Evolutionary conservation across 2,888 invertebrate genomes (phyloP), one percentile per base, ranked within the genome.

Genomic region (Leptinotarsa peninsularis): DNA sequence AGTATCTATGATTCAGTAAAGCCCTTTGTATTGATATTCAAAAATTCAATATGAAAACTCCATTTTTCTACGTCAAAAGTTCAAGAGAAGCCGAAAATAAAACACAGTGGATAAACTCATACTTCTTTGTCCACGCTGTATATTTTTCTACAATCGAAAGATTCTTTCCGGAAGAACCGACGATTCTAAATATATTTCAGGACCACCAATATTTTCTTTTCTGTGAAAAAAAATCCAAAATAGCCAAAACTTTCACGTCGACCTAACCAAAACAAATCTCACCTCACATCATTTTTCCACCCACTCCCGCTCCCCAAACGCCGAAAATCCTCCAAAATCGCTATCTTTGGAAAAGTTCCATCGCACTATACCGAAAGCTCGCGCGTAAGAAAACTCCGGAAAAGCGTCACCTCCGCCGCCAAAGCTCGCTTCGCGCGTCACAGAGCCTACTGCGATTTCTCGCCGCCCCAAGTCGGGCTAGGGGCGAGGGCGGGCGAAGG

Each of bases 391-490:
- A 63, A 63, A 18, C 15, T 33, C 33, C 43, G 63, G 66, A 21
- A 72, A 76, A 71, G 52, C 66, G 71, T 72, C 56, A 72, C 50
- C 72, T 68, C 54, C 71, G 60, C 58, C 68, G 60, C 72, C 75
- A 73, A 77, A 72, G 74, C 74, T n/a, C 52, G 66, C 73, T 56
- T 60, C 74, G 72, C 79, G 78, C 79, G 73, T 66, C 78, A 75
- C 79, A 75, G 76, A 74, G 78, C 76, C 74, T 80, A 82, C 79
- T 81, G 80, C 80, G 78, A 80, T 80, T 79, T 83, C 82, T 82
- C 84, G 78, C 78, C 83, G 82, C 80, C 76, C 75, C 75, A 74
- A 81, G 78, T 83, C 81, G 80, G 82, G 82, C 81, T 81, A 77
- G 80, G 70, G 74, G 77, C 78, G 76, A 54, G 71, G 73, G 71